Evolutionary conservation across 92 coral and sea anemone species (phyloP), one percentile per base, ranked within the genome.

Genomic region (Hydrozoanthus gracilis): DNA sequence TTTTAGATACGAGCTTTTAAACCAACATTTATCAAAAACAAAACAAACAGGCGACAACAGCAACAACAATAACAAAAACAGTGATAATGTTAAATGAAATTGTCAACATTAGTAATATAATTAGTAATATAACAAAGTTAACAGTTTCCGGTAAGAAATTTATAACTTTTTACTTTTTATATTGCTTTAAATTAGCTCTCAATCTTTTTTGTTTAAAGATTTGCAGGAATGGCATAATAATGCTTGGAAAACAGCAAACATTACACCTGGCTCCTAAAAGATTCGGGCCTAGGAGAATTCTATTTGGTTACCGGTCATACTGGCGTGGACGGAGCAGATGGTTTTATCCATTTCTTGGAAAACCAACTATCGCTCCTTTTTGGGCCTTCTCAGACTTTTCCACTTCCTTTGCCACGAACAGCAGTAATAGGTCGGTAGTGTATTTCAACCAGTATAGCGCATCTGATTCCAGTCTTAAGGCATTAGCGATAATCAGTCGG

Each of bases 371-470:
- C 17, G 78, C 78, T n/a, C 78, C 78, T 5, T 73, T 46, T 39
- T 73, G 78, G 78, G 12, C 52, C 16, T 39, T 73, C n/a, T 10
- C 20, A 5, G 78, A 73, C 49, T 73, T 48, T 55, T 9, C 51
- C 14, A 45, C 55, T 73, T 73, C 78, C 51, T 73, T 73, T 17
- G n/a, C 55, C 4, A 47, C 16, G 78, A 73, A 73, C 78, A 73
- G 78, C 4, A 44, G 13, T 4, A 73, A 73, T 39, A 73, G 58
- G 78, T 73, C 78, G 49, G 78, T 39, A 35, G 78, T 73, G 9
- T 73, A 14, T 39, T n/a, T 73, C 58, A 52, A 73, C 58, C 54
- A 73, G 58, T 73, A 73, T 18, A 73, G 78, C 11, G 78, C 78
- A n/a, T 8, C 35, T 8, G 78, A 73, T 39, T 46, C 55, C 20